A percentile compares a stretch with the other conserved stretches of the same genome.
These are phyloP conservation scores for Dexiosoma caninum DNA, from an alignment of 2,888 invertebrate species.

Conservation along the genomic window DNA sequence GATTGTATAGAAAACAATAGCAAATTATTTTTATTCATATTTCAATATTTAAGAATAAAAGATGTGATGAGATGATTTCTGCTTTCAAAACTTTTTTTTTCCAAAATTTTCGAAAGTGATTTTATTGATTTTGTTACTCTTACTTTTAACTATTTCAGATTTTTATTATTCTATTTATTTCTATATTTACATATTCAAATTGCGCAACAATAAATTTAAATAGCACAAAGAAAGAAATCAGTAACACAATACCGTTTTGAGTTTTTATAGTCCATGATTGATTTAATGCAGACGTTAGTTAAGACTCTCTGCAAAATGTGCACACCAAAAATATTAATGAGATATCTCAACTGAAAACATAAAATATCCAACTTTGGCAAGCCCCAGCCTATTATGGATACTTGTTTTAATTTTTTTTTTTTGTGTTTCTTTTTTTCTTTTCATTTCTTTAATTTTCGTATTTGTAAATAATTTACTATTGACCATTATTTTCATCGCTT, in stretches of 20 bases:
- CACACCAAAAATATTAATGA: not conserved
- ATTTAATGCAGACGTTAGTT: not conserved
- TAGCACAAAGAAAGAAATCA: not conserved
- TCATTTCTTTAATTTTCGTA: conserved; percentile 14
- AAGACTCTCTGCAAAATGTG: conserved; percentile 14
- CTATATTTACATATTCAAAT: not conserved
- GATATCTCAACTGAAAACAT: conserved; percentile 15
- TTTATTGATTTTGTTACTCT: not conserved
- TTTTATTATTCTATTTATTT: not conserved
- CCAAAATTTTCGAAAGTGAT: no score
- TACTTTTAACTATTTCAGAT: no score
- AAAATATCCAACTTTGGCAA: conserved; percentile 35
- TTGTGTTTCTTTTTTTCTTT: not conserved
- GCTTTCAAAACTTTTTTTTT: not conserved
- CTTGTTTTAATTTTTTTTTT: not conserved
- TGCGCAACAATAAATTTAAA: not conserved
- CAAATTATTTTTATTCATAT: no score
- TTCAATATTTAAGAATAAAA: no score
- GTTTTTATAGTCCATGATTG: not conserved
- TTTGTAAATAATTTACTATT: conserved; percentile 38
- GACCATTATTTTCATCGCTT: conserved; percentile 23
- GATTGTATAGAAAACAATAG: no score
- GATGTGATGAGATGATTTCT: no score
- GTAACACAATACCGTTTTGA: no score
- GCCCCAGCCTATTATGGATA: not conserved